These are phyloP conservation scores for Bovichtus variegatus DNA, from an alignment of 2,797 vertebrate species.

Conservation along the genomic window DNA sequence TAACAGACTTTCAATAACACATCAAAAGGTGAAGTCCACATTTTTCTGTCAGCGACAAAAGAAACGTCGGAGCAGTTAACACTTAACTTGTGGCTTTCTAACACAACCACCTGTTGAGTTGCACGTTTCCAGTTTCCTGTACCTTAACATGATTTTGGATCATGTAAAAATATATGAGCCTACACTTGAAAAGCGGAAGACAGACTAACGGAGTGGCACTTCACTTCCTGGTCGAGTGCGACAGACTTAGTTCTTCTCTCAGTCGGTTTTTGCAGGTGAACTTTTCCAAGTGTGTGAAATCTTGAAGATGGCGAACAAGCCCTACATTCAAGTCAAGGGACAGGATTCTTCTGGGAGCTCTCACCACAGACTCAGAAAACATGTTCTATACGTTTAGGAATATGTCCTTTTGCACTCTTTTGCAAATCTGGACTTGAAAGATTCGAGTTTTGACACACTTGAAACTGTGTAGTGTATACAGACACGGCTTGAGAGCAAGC, in stretches of 20 bases:
- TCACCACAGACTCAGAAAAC: too few species aligned
- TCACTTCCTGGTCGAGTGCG: not conserved
- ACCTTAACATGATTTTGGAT: not conserved
- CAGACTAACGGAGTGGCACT: not conserved
- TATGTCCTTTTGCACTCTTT: not conserved
- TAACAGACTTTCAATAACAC: not conserved
- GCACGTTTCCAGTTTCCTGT: not conserved
- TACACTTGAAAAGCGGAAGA: not conserved
- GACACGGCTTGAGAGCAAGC: conserved; percentile 48
- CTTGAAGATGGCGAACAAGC: not conserved
- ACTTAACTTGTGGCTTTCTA: not conserved
- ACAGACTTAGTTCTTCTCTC: not conserved
- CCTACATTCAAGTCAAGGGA: not conserved
- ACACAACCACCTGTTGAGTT: not conserved
- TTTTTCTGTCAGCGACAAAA: not conserved
- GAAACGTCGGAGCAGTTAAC: not conserved
- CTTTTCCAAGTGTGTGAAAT: not conserved
- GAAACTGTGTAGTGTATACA: not conserved
- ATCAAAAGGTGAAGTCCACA: not conserved
- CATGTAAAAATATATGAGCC: too few species aligned
- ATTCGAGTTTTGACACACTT: not conserved
- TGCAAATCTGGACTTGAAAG: not conserved
- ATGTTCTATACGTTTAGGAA: not conserved
- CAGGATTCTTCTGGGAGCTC: not conserved
- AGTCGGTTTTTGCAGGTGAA: not conserved